Evolutionary conservation across 2,113 vertebrate species (phyloP).

Genomic region (Pygoscelis adeliae): DNA sequence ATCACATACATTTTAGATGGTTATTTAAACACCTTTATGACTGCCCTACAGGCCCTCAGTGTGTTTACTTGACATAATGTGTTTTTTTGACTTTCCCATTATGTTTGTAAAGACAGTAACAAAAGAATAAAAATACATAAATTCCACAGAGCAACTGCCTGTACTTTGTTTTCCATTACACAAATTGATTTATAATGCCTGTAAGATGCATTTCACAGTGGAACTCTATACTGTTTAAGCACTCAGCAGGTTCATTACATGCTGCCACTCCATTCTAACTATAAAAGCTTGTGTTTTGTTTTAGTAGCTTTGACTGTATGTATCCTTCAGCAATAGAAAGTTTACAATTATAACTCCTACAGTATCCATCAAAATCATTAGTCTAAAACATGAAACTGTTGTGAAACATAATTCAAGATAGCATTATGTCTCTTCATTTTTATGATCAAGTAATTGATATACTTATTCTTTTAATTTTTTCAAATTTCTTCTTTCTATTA

Average conservation of each 20-base stretch:
- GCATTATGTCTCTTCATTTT: not conserved
- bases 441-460: not conserved
- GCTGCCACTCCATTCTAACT: not conserved
- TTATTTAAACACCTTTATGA: constrained; percentile 15
- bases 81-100: not conserved
- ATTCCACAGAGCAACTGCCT: not conserved
- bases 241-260: not conserved
- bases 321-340: not conserved
- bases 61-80: not conserved
- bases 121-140: not conserved
- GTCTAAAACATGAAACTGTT: not conserved
- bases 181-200: constrained; percentile 43
- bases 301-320: not conserved
- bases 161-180: constrained; percentile 19
- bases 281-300: not conserved
- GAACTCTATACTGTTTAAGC: not conserved
- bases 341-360: not conserved
- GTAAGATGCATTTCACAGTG: not conserved
- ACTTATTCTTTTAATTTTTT: not conserved
- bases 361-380: not conserved
- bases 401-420: not conserved
- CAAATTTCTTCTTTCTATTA: not conserved
- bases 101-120: not conserved
- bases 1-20: not conserved
- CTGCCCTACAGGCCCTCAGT: not conserved